These are phyloP conservation scores for Calidris pygmaea DNA, from an alignment of 2,113 vertebrate species.

Conservation along the genomic window DNA sequence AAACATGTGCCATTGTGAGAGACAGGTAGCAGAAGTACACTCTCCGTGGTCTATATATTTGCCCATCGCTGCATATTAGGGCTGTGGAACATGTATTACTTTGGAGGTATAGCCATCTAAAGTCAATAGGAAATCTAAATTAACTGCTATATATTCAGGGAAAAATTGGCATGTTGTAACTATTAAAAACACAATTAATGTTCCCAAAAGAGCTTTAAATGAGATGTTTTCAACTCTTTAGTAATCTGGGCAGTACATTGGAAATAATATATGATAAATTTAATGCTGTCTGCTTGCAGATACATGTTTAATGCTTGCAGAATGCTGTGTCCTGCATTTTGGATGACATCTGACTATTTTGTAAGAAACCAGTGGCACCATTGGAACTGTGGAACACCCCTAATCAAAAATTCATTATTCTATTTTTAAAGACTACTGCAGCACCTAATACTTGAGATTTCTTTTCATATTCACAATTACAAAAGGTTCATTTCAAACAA, in stretches of 20 bases:
- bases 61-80: background rate
- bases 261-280: slow-evolving; percentile 38
- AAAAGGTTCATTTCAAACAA: background rate
- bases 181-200: slow-evolving; percentile 36
- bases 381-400: background rate
- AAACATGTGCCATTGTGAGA: background rate
- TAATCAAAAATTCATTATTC: background rate
- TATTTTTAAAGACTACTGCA: background rate
- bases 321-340: background rate
- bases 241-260: background rate
- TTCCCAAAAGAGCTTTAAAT: slow-evolving; percentile 25
- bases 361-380: background rate
- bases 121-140: slow-evolving; percentile 38
- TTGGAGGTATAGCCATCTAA: background rate
- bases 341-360: background rate
- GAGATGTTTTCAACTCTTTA: background rate
- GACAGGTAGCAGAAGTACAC: background rate
- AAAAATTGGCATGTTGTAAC: slow-evolving; percentile 12
- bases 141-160: background rate
- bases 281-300: slow-evolving; percentile 16
- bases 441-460: background rate
- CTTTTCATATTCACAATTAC: background rate
- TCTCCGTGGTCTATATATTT: background rate
- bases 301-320: background rate
- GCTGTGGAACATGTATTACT: background rate